Conservation (phyloP, 2,888 invertebrate genomes). For the Apotomis capreana region DNA sequence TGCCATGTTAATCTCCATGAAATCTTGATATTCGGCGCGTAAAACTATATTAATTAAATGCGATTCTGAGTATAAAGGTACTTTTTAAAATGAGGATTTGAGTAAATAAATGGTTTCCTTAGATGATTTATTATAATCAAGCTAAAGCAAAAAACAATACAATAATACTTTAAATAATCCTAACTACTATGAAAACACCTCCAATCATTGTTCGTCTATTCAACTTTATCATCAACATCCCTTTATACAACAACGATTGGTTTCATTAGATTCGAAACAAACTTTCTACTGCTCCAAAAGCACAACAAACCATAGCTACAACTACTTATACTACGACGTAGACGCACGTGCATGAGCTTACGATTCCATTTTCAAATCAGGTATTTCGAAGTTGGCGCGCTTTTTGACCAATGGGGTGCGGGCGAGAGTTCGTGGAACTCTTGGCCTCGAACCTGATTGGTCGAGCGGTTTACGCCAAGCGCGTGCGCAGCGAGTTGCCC, state of each 20-base stretch:
- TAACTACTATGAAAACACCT: background rate
- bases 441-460: constrained; percentile 71
- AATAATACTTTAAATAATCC: background rate
- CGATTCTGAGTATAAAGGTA: too few relatives aligned
- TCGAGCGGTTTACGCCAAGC: constrained; percentile 44
- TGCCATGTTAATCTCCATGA: too few relatives aligned
- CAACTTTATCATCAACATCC: background rate
- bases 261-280: constrained; percentile 35
- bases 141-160: too few relatives aligned
- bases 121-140: background rate
- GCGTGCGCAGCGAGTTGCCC: constrained; percentile 37
- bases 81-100: too few relatives aligned
- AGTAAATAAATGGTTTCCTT: too few relatives aligned
- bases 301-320: constrained; percentile 14
- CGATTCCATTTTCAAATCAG: constrained; percentile 60
- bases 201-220: constrained; percentile 7
- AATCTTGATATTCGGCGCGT: too few relatives aligned
- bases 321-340: constrained; percentile 26
- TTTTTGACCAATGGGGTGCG: constrained; percentile 62
- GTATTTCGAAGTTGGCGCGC: constrained; percentile 64
- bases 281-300: constrained; percentile 36
- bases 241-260: constrained; percentile 23
- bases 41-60: too few relatives aligned
- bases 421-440: constrained; percentile 73
- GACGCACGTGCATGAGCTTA: constrained; percentile 54